These are phyloP conservation scores for Eucera pruinosa DNA, from an alignment of 2,888 invertebrate genomes.

Conservation along the genomic window DNA sequence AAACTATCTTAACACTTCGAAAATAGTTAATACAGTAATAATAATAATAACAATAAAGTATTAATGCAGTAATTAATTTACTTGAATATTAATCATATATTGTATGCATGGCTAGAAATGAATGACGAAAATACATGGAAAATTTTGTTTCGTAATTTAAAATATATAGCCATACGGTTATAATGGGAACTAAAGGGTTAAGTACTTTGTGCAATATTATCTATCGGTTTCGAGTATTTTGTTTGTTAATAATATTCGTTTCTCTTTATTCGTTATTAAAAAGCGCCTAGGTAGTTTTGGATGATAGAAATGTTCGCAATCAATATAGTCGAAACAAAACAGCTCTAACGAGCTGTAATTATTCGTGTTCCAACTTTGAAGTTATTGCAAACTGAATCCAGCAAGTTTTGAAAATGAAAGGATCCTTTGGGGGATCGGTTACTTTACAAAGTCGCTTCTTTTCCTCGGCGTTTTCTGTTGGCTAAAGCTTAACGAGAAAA, in stretches of 20 bases:
- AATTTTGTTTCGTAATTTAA: no score
- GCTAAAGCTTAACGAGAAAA: constrained; percentile 39
- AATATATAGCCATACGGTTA: no score
- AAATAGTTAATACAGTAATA: no score
- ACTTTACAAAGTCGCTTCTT: constrained; percentile 6
- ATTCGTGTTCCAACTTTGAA: constrained; percentile 72
- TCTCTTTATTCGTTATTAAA: no score
- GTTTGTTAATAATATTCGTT: neutral
- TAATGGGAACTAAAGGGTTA: no score
- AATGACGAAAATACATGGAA: no score
- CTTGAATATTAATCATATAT: no score
- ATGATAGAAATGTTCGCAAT: neutral
- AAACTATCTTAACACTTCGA: no score
- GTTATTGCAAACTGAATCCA: constrained; percentile 70
- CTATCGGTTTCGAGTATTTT: constrained; percentile 10
- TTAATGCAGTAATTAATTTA: no score
- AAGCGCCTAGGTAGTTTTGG: no score
- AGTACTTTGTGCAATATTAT: neutral
- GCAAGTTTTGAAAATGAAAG: constrained; percentile 69
- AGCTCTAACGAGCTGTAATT: constrained; percentile 75
- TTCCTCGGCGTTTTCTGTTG: neutral
- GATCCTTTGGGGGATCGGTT: constrained; percentile 34
- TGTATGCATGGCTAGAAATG: no score
- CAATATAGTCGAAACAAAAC: neutral
- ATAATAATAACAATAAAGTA: no score